Evolutionary conservation across 2,888 invertebrate species (phyloP).

Genomic region (Tachina fera): DNA sequence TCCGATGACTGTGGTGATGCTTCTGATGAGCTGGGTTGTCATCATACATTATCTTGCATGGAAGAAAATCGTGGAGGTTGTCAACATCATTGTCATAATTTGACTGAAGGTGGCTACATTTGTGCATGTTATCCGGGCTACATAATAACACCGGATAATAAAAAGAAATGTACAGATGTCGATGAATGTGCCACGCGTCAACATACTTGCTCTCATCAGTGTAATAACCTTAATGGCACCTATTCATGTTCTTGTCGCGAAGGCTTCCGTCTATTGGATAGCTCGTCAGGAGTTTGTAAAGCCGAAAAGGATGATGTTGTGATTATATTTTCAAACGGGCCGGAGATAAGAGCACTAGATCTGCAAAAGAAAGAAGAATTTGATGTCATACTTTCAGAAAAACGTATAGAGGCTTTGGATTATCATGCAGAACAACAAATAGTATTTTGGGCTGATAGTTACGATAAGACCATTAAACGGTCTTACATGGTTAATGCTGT

Average conservation of each 20-base stretch:
- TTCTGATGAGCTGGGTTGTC: slow-evolving; percentile 96
- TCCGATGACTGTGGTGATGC: slow-evolving; percentile 95
- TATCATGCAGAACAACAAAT: slow-evolving; percentile 92
- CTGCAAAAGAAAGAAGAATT: slow-evolving; percentile 87
- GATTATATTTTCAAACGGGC: slow-evolving; percentile 91
- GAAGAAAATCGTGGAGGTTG: slow-evolving; percentile 90
- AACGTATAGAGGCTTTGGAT: slow-evolving; percentile 95
- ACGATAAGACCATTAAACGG: slow-evolving; percentile 94
- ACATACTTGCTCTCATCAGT: slow-evolving; percentile 96
- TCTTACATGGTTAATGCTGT: slow-evolving; percentile 93
- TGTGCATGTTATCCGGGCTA: slow-evolving; percentile 95
- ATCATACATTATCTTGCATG: slow-evolving; percentile 86
- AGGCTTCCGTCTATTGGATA: slow-evolving; percentile 91
- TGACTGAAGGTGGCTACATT: slow-evolving; percentile 92
- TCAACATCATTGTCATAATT: slow-evolving; percentile 94
- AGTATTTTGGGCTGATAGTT: slow-evolving; percentile 97
- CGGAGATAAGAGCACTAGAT: slow-evolving; percentile 91
- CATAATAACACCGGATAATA: slow-evolving; percentile 90
- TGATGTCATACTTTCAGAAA: slow-evolving; percentile 92
- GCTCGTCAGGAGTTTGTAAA: slow-evolving; percentile 92
- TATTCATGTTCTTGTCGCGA: slow-evolving; percentile 93
- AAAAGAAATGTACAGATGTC: slow-evolving; percentile 93
- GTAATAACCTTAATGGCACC: slow-evolving; percentile 95
- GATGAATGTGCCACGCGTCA: slow-evolving; percentile 93
- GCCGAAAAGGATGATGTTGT: slow-evolving; percentile 87